Base-by-base conservation (phyloP, 1,140 invertebrate species). In the Lycorma delicatula region DNA sequence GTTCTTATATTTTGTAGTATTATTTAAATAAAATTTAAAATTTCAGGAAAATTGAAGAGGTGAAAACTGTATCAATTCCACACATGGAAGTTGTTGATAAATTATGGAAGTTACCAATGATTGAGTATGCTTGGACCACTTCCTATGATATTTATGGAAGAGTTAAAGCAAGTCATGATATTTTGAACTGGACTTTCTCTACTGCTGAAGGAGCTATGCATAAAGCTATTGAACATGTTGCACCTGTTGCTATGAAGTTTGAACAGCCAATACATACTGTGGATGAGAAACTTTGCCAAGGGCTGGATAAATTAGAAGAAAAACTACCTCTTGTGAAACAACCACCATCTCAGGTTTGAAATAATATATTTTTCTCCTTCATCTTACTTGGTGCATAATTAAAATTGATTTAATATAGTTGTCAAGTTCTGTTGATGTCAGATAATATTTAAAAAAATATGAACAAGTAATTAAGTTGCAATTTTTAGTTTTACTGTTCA, bases 261-360 rank as follows among this genome's bases (percentile, higher is more conserved):
- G 81, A 86, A 67, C 74, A 77, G 0, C 85, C 86, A 0, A 78
- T 89, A 1, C 74, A 76, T 4, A 81, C 80, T n/a, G 75, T 89
- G 12, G 87, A 91, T 70, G 77, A 77, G 44, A 74, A 87, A 20
- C 77, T 89, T 28, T 89, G 86, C 68, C 84, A 81, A 67, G 84
- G 84, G 23, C 78, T 91, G 41, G 85, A 89, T 65, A 79, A 86
- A 6, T 81, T 89, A 1, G 87, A 89, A 66, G 78, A 86, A 63
- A 78, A 80, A 60, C 79, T 88, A n/a, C 87, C 87, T 0, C 79
- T 82, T 1, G 81, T 89, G 46, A 80, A 87, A 71, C 71, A 89
- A 55, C 83, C 85, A 5, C 86, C 87, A 2, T 77, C 88, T 74
- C 77, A 83, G 71, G 87, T 89, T 75, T 81, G 74, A n/a, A n/a